Percentiles rank a stretch among this genome's conserved stretches.
phyloP scores from a whole-genome alignment of 2,113 vertebrate species.

The Mionectes macconnelli region DNA sequence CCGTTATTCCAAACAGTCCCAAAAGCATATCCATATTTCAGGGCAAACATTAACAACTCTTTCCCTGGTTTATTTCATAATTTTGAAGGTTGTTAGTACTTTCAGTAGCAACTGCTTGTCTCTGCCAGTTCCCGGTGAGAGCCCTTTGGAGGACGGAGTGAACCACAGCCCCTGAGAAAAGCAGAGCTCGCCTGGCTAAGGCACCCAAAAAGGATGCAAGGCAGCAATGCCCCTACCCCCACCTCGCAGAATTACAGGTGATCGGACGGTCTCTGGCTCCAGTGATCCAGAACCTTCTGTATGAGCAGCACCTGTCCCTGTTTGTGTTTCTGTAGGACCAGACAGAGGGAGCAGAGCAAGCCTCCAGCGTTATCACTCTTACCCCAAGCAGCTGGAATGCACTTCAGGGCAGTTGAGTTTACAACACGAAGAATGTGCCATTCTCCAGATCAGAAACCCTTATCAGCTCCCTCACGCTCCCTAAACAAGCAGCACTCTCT shows the following conservation, averaged over 20 bases:
- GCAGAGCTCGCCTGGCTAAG: rapidly evolving
- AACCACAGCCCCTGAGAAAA: neutral
- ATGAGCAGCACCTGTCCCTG: rapidly evolving
- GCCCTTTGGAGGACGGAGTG: neutral
- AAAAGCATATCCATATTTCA: neutral
- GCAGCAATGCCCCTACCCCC: rapidly evolving
- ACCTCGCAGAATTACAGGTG: rapidly evolving
- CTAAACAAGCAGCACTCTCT: neutral
- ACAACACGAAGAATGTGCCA: neutral
- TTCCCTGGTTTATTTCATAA: neutral
- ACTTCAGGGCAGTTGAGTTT: neutral
- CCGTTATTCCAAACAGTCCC: neutral
- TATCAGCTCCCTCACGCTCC: neutral
- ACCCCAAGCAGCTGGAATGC: neutral
- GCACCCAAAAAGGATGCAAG: neutral
- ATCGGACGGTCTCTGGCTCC: neutral
- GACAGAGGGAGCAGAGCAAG: neutral
- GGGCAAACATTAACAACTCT: neutral
- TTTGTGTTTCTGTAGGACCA: neutral
- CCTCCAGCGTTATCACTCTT: neutral
- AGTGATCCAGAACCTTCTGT: rapidly evolving
- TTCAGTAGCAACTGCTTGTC: neutral
- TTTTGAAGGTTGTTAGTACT: neutral
- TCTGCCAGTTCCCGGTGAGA: neutral
- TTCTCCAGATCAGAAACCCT: neutral